phyloP scores from a whole-genome alignment of 2,888 invertebrate genomes.

The Drosophila neutralis region DNA sequence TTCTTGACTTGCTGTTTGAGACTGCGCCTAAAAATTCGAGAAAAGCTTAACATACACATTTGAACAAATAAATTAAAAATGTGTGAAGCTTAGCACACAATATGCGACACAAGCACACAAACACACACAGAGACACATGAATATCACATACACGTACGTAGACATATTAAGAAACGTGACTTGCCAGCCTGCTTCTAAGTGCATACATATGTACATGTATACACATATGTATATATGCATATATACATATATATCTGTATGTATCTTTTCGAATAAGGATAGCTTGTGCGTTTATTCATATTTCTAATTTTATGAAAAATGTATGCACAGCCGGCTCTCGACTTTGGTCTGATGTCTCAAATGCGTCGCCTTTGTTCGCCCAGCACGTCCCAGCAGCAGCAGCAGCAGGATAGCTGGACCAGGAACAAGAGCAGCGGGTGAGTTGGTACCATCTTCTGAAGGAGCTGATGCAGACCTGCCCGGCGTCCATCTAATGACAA shows the following conservation, averaged over 20 bases:
- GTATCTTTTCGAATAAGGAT: neutral
- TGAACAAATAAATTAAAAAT: conserved; percentile 68
- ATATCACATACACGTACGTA: conserved; percentile 30
- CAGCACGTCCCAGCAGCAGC: conserved; percentile 55
- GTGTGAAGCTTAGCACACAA: conserved; percentile 51
- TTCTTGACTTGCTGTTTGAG: conserved; percentile 69
- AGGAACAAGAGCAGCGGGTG: neutral
- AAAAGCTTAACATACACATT: conserved; percentile 30
- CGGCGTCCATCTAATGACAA: conserved; percentile 65
- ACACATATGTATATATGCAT: neutral
- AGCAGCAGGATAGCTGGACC: neutral
- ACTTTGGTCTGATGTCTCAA: conserved; percentile 27
- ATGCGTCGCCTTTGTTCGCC: conserved; percentile 58
- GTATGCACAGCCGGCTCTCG: conserved; percentile 52
- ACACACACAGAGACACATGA: conserved; percentile 21
- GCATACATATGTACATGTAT: conserved; percentile 4
- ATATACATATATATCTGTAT: neutral
- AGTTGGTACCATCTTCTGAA: conserved; percentile 20
- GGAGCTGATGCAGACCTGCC: conserved; percentile 7
- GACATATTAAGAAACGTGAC: conserved; percentile 74
- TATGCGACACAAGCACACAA: conserved; percentile 11
- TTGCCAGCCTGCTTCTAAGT: conserved; percentile 45
- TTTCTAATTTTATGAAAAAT: conserved; percentile 77
- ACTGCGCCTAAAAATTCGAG: conserved; percentile 58
- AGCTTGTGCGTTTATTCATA: conserved; percentile 38